Conservation (phyloP, 2,888 invertebrate genomes). For the Beris morrisii region DNA sequence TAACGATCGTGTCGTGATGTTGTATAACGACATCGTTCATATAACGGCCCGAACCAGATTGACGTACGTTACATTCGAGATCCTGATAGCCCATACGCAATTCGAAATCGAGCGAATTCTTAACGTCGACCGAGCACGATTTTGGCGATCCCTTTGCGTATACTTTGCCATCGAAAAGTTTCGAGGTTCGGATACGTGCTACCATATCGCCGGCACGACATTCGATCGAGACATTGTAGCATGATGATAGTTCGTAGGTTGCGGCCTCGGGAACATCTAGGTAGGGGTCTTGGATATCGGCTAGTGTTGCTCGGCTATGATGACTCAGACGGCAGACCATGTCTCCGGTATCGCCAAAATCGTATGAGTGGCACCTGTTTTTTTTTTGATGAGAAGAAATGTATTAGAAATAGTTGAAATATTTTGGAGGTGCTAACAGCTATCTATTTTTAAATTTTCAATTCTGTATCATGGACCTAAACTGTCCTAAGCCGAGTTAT, state of each 20-base stretch:
- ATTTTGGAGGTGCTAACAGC: too few species aligned
- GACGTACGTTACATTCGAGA: constrained; percentile 88
- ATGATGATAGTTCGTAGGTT: constrained; percentile 89
- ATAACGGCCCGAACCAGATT: constrained; percentile 83
- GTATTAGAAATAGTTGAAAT: too few species aligned
- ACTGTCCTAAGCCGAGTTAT: too few species aligned
- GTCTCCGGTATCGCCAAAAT: constrained; percentile 91
- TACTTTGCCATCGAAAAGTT: constrained; percentile 90
- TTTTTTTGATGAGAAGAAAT: too few species aligned
- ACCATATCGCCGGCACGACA: constrained; percentile 92
- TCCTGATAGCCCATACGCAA: constrained; percentile 90
- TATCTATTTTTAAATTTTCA: too few species aligned
- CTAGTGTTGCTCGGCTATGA: constrained; percentile 84
- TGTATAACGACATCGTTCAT: constrained; percentile 93
- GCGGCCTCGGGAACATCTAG: constrained; percentile 88
- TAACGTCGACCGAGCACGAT: constrained; percentile 87
- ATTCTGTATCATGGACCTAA: too few species aligned
- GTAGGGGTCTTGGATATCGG: constrained; percentile 88
- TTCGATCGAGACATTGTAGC: constrained; percentile 92
- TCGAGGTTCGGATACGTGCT: constrained; percentile 87
- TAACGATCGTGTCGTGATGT: constrained; percentile 94
- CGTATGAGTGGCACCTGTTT: constrained; percentile 83
- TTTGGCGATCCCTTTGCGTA: constrained; percentile 94
- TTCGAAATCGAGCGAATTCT: constrained; percentile 86
- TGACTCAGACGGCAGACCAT: constrained; percentile 91